Conservation (phyloP, 2,113 vertebrate species). For the Cheirogaleus medius region DNA sequence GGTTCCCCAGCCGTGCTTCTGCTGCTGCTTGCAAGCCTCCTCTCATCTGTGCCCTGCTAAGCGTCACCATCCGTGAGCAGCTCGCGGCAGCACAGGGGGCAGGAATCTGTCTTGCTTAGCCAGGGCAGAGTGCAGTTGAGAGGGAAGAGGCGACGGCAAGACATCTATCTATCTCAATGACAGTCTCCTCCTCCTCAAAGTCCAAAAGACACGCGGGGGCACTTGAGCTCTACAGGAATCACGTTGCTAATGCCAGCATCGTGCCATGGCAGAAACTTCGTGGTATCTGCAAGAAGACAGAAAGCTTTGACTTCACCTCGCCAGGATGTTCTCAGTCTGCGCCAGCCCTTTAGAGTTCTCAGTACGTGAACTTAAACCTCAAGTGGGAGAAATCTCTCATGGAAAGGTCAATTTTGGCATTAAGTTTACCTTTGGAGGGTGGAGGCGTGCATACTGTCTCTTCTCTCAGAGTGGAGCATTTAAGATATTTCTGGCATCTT, state of each 20-base stretch:
- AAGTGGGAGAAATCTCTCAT: background rate
- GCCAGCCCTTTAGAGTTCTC: background rate
- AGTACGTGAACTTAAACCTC: background rate
- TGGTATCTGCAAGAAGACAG: background rate
- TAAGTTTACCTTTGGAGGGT: background rate
- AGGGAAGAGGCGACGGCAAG: constrained; percentile 89
- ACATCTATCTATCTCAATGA: constrained; percentile 87
- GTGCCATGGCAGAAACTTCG: background rate
- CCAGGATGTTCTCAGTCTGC: background rate
- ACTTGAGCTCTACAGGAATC: constrained; percentile 78
- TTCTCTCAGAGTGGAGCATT: background rate
- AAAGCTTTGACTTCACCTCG: background rate
- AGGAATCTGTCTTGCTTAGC: constrained; percentile 90
- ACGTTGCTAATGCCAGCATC: background rate
- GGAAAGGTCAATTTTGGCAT: background rate
- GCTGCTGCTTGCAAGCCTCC: constrained; percentile 85
- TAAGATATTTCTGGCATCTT: background rate
- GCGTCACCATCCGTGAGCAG: constrained; percentile 85
- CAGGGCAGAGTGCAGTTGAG: constrained; percentile 87
- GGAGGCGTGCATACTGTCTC: background rate
- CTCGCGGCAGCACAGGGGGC: constrained; percentile 86
- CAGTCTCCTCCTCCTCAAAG: constrained; percentile 88
- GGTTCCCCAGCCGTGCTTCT: constrained; percentile 84
- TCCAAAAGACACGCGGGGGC: constrained; percentile 87
- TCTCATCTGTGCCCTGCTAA: constrained; percentile 87